phyloP scores from a whole-genome alignment of 2,113 vertebrate species.

The Camelus dromedarius region DNA sequence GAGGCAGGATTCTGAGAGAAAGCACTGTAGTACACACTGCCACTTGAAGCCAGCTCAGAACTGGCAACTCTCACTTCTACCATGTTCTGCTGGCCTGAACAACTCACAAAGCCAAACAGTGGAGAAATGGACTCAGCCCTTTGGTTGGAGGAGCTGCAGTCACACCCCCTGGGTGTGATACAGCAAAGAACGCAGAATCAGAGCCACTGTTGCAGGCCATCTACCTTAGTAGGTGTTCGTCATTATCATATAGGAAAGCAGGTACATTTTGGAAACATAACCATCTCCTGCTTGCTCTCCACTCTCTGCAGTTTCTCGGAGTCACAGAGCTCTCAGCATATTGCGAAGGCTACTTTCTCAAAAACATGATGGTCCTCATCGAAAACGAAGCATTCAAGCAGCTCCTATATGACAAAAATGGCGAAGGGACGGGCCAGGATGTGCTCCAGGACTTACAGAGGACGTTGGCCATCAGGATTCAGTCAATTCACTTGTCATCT shows the following conservation, averaged over 20 bases:
- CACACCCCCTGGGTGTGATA: fast-evolving
- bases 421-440: conserved; percentile 92
- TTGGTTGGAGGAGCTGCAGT: background rate
- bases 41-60: background rate
- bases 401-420: conserved; percentile 94
- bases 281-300: conserved; percentile 67
- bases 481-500: conserved; percentile 98
- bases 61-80: background rate
- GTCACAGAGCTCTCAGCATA: conserved; percentile 95
- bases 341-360: conserved; percentile 98
- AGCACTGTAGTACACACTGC: background rate
- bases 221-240: fast-evolving
- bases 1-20: background rate
- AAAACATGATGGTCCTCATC: conserved; percentile 98
- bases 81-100: background rate
- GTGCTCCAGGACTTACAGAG: conserved; percentile 96
- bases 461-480: conserved; percentile 95
- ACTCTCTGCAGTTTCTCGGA: conserved; percentile 92
- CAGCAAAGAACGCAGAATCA: fast-evolving
- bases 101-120: background rate
- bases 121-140: background rate
- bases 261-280: conserved; percentile 2
- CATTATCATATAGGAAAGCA: fast-evolving
- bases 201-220: too few relatives aligned
- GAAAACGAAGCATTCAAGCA: conserved; percentile 98